Evolutionary conservation across 2,888 invertebrate species (phyloP).

Genomic region (Sussaba pulchella): DNA sequence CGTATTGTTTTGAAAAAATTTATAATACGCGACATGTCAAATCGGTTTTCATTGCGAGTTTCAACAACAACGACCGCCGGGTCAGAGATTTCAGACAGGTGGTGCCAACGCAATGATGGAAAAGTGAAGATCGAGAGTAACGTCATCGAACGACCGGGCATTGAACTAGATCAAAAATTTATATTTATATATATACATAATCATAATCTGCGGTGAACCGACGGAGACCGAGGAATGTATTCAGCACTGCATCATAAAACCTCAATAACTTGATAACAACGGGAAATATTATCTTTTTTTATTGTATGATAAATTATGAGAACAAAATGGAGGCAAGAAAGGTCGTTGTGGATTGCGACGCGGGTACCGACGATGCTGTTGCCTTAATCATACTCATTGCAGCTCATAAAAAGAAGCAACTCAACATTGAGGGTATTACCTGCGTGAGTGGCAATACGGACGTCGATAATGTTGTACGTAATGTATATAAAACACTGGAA

Average conservation of each 20-base stretch:
- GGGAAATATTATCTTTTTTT: conserved; percentile 16
- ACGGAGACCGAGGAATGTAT: no score
- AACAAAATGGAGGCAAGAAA: conserved; percentile 69
- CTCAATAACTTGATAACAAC: no score
- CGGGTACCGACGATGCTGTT: conserved; percentile 88
- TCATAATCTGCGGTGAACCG: no score
- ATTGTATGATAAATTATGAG: background rate
- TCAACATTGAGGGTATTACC: conserved; percentile 89
- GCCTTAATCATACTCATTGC: conserved; percentile 87
- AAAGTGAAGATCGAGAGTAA: no score
- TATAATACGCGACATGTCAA: conserved; percentile 82
- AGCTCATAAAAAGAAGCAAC: conserved; percentile 84
- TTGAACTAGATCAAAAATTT: no score
- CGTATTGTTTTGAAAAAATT: conserved; percentile 89
- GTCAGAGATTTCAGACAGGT: no score
- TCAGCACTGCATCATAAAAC: no score
- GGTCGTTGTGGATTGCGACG: conserved; percentile 87
- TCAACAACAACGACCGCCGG: no score
- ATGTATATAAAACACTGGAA: conserved; percentile 89
- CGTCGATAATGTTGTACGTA: conserved; percentile 88
- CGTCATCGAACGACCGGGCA: no score
- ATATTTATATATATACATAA: no score
- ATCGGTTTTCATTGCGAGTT: conserved; percentile 21
- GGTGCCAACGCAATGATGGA: no score
- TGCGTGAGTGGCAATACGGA: conserved; percentile 91